phyloP scores from a whole-genome alignment of 2,888 invertebrate species.

The Aphrophora alni region DNA sequence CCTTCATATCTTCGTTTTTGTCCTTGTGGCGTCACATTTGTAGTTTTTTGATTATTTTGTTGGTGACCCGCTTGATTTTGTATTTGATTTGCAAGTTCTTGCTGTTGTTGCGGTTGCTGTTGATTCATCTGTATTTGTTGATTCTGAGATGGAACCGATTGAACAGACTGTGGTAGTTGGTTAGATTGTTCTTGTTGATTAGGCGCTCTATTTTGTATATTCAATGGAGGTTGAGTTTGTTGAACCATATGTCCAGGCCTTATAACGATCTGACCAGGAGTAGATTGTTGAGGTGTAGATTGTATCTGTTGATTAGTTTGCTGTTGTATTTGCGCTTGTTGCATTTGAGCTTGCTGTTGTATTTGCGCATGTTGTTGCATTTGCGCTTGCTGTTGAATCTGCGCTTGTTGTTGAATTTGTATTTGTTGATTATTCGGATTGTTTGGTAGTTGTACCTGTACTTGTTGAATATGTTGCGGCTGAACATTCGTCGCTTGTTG shows the following conservation, averaged over 20 bases:
- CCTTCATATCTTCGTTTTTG: slow-evolving; percentile 28
- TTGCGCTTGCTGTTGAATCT: background rate
- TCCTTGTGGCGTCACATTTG: slow-evolving; percentile 17
- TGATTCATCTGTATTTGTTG: slow-evolving; percentile 21
- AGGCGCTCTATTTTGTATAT: slow-evolving; percentile 18
- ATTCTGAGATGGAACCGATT: background rate
- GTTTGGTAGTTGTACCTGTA: background rate
- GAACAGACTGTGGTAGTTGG: background rate
- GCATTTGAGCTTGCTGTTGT: slow-evolving; percentile 29
- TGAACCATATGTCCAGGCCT: background rate
- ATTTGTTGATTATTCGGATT: background rate
- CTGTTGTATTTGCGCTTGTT: background rate
- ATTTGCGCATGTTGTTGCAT: background rate
- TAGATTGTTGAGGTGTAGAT: background rate
- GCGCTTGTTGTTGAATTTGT: background rate
- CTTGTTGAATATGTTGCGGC: background rate
- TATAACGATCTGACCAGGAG: background rate
- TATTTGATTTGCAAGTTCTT: slow-evolving; percentile 4
- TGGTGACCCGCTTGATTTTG: background rate
- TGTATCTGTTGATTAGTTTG: slow-evolving; percentile 15
- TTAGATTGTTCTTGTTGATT: slow-evolving; percentile 35
- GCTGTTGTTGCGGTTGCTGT: background rate
- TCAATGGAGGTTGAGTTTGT: slow-evolving; percentile 19
- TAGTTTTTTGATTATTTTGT: slow-evolving; percentile 11
- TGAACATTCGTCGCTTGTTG: background rate